A percentile compares a stretch with the other conserved stretches of the same genome.
These are phyloP conservation scores for Bellardia pandia DNA, from an alignment of 2,888 invertebrate genomes.

Conservation along the genomic window DNA sequence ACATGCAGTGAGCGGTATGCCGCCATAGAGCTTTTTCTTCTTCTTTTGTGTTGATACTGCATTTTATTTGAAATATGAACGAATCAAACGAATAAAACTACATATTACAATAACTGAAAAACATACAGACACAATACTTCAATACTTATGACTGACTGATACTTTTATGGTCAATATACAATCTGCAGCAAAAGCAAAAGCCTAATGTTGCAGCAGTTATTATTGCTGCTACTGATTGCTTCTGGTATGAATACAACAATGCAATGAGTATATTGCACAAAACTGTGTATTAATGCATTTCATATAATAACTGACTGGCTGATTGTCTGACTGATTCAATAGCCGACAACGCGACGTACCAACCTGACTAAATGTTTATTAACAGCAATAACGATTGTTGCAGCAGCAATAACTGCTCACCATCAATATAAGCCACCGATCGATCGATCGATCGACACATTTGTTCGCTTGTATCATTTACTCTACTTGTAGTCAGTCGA, in stretches of 20 bases:
- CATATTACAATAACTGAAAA: conserved; percentile 5
- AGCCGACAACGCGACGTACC: not conserved
- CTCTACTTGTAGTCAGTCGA: conserved; percentile 10
- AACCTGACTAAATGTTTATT: conserved; percentile 56
- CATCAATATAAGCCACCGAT: conserved; percentile 24
- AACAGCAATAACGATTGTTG: conserved; percentile 41
- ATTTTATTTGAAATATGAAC: conserved; percentile 67
- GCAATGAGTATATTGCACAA: conserved; percentile 49
- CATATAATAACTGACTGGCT: conserved; percentile 61
- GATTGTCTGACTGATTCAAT: no score
- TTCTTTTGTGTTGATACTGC: not conserved
- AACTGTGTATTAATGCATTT: conserved; percentile 57
- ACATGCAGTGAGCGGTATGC: conserved; percentile 69
- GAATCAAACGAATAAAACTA: conserved; percentile 29
- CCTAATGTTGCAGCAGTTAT: conserved; percentile 23
- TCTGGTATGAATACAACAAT: not conserved
- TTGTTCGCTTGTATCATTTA: conserved; percentile 48
- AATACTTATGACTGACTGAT: conserved; percentile 61
- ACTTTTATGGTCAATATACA: conserved; percentile 69
- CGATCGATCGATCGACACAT: not conserved
- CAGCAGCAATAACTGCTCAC: conserved; percentile 18
- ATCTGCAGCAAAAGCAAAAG: not conserved
- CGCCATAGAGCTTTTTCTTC: conserved; percentile 59
- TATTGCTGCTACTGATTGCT: conserved; percentile 23
- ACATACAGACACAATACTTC: not conserved